A percentile compares a stretch with the other conserved stretches of the same genome.
Conservation (phyloP, 2,888 invertebrate genomes). For the Xylota sylvarum region DNA sequence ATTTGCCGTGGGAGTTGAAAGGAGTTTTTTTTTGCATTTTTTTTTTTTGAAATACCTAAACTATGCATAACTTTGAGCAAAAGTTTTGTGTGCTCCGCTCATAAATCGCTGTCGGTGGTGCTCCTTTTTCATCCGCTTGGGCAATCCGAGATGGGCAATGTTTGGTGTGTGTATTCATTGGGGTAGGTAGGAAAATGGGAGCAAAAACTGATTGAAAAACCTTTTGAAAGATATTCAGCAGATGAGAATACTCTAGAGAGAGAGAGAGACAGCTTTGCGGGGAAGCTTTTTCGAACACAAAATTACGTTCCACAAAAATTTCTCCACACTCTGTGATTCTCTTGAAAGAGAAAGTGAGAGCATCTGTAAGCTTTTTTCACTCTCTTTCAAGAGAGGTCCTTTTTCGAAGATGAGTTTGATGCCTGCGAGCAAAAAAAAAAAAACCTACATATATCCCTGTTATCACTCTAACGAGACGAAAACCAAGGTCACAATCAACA, state of each 20-base stretch:
- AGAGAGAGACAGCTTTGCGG: conserved; percentile 1
- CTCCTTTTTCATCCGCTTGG: conserved; percentile 58
- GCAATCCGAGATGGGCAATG: conserved; percentile 42
- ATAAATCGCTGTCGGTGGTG: conserved; percentile 54
- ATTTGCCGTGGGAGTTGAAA: conserved; percentile 30
- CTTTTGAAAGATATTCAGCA: conserved; percentile 61
- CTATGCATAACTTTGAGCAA: conserved; percentile 65
- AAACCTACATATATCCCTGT: conserved; percentile 37
- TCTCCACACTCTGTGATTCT: neutral
- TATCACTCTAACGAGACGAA: conserved; percentile 71
- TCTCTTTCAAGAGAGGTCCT: neutral
- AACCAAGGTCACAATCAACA: conserved; percentile 72
- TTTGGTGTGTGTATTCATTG: conserved; percentile 66
- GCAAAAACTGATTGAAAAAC: neutral
- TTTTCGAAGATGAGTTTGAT: conserved; percentile 22
- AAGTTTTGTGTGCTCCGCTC: conserved; percentile 50
- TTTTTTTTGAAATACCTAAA: conserved; percentile 36
- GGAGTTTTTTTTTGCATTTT: conserved; percentile 21
- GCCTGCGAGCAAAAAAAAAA: neutral
- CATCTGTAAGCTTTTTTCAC: neutral
- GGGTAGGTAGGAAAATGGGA: conserved; percentile 49
- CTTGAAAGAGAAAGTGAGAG: conserved; percentile 12
- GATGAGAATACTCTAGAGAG: neutral
- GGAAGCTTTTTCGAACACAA: conserved; percentile 64
- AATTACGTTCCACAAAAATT: conserved; percentile 60